Conservation (phyloP, 2,113 vertebrate species). For the Galbula dea region DNA sequence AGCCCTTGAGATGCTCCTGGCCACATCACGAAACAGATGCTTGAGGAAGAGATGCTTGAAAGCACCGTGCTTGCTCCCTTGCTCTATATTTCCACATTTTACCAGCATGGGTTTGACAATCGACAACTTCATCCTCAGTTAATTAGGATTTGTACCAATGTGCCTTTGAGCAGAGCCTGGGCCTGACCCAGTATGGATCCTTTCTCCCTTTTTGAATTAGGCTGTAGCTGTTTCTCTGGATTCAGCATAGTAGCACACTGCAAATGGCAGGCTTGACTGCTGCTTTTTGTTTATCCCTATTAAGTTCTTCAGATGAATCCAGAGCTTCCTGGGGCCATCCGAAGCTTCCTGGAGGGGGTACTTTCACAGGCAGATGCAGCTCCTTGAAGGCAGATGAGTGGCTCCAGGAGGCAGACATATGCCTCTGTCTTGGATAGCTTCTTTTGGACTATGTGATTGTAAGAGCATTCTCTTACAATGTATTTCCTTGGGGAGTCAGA, state of each 20-base stretch:
- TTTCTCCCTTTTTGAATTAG: neutral
- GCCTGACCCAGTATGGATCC: neutral
- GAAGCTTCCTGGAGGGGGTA: constrained; percentile 14
- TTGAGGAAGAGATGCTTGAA: neutral
- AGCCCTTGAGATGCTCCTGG: neutral
- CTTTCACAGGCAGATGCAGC: constrained; percentile 2
- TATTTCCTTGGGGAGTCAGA: constrained; percentile 56
- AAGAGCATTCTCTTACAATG: constrained; percentile 45
- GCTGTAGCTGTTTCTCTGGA: neutral
- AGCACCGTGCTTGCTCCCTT: neutral
- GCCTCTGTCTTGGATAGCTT: neutral
- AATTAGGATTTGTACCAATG: neutral
- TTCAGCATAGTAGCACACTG: neutral
- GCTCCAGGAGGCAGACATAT: neutral
- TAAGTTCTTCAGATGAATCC: constrained; percentile 34
- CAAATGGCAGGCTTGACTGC: neutral
- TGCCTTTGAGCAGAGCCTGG: neutral
- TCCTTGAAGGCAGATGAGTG: constrained; percentile 34
- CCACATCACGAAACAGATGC: accelerated
- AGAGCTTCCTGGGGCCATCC: constrained; percentile 28
- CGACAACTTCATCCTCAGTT: neutral
- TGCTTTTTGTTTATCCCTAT: constrained; percentile 30
- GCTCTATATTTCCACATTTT: neutral
- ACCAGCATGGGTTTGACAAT: neutral
- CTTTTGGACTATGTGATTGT: constrained; percentile 15